Evolutionary conservation across 2,797 vertebrate genomes (phyloP), one percentile per base, ranked within the genome.

Genomic region (Acanthornis magna): DNA sequence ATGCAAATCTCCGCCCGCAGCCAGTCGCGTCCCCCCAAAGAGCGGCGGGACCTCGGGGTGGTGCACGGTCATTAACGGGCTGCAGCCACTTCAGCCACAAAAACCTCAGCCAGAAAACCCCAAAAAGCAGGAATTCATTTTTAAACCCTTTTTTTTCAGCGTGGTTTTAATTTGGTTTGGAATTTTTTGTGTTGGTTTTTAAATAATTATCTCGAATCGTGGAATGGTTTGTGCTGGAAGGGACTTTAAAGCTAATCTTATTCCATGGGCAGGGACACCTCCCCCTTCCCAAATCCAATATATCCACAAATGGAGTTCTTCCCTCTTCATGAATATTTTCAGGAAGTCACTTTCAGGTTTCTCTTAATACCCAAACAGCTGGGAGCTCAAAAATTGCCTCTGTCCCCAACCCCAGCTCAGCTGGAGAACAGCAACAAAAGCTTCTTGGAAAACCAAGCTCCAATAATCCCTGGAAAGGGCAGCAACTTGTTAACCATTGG

Each of bases 311-410:
- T 23, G 4, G 47, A 38, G 72, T 38, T 62, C 72, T 70, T 63
- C 50, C 58, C 58, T 73, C 58, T 32, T 42, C 57, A 23, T 2
- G n/a, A 89, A 89, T 87, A 86, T 88, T 96, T 96, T 54, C 67
- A 79, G 74, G 67, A 70, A 95, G 92, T 93, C 93, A 72, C 89
- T 96, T 32, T 38, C 16, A 96, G 88, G 62, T 91, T 93, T 75
- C 81, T 96, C 95, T 55, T 61, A 88, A 76, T 87, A 85, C 91
- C 92, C 94, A 54, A 93, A 91, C 73, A 96, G 90, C 88, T 95
- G 93, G 80, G 93, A 96, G 93, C 89, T 96, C 94, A 77, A 93
- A 93, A 96, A 76, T 92, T 93, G 83, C 96, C 94, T 88, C 85
- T 43, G 66, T 74, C 80, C 67, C 85, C 45, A 87, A 51, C 48